These are phyloP conservation scores for Myzus persicae DNA, from an alignment of 1,140 invertebrate genomes.

Conservation along the genomic window DNA sequence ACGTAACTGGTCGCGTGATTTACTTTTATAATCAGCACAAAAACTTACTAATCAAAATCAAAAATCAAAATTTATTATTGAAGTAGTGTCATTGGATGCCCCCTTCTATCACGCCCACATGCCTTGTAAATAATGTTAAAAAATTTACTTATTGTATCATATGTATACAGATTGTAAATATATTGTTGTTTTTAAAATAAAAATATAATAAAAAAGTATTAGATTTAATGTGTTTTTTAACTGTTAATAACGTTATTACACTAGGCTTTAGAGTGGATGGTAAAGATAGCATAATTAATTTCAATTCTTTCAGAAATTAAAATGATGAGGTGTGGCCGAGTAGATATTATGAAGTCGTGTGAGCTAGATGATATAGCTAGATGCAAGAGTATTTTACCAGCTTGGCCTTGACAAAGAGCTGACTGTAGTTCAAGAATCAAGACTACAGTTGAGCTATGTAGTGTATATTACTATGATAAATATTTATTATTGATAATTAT, in stretches of 20 bases:
- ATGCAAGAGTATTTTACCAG: not conserved
- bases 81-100: too few relatives aligned
- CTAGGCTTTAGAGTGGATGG: not conserved
- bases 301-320: not conserved
- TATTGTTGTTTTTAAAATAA: too few relatives aligned
- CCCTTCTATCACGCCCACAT: too few relatives aligned
- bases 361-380: not conserved
- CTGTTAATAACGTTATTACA: not conserved
- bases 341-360: not conserved
- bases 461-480: not conserved
- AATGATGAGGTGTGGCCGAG: not conserved
- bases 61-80: too few relatives aligned
- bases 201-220: too few relatives aligned
- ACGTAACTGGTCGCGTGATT: too few relatives aligned
- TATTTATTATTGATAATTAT: not conserved
- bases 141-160: too few relatives aligned
- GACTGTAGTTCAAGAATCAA: not conserved
- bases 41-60: too few relatives aligned
- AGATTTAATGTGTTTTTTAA: not conserved
- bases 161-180: too few relatives aligned
- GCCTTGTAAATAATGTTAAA: too few relatives aligned
- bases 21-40: too few relatives aligned
- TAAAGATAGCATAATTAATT: constrained; percentile 3
- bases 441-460: not conserved
- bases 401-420: not conserved